Percentiles rank a stretch among this genome's conserved stretches.
Conservation (phyloP, 2,797 vertebrate genomes). For the Paramormyrops hopkinsi region DNA sequence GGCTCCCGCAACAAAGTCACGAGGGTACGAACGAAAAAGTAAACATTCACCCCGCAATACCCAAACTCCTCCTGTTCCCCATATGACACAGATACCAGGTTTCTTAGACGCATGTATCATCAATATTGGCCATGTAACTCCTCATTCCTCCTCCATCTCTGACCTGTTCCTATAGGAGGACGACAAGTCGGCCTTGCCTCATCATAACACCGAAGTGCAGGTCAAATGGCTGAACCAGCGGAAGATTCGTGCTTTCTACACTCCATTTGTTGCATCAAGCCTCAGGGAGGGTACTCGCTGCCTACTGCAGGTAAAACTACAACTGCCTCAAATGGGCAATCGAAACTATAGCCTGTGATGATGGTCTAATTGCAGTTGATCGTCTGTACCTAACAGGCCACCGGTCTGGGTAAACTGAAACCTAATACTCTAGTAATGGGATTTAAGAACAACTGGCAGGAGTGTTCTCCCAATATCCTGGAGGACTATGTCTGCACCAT, state of each 20-base stretch:
- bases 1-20: no score
- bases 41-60: no score
- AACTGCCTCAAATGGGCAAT: not conserved
- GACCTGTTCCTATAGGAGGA: constrained; percentile 37
- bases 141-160: not conserved
- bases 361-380: not conserved
- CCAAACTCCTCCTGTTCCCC: no score
- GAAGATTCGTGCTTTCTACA: constrained; percentile 65
- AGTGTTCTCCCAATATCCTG: constrained; percentile 44
- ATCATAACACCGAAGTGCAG: constrained; percentile 34
- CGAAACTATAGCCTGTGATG: not conserved
- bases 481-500: constrained; percentile 65
- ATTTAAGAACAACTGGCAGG: constrained; percentile 66
- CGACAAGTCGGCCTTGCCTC: constrained; percentile 30
- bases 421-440: constrained; percentile 65
- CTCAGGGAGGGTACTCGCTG: constrained; percentile 53
- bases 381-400: constrained; percentile 43
- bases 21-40: no score
- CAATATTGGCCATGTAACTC: not conserved
- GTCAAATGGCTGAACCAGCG: constrained; percentile 60
- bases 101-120: not conserved
- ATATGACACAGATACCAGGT: not conserved
- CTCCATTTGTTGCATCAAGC: constrained; percentile 40
- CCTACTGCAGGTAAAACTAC: constrained; percentile 58
- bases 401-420: constrained; percentile 65